Conservation (phyloP, 2,888 invertebrate genomes). For the Auanema sp. region DNA sequence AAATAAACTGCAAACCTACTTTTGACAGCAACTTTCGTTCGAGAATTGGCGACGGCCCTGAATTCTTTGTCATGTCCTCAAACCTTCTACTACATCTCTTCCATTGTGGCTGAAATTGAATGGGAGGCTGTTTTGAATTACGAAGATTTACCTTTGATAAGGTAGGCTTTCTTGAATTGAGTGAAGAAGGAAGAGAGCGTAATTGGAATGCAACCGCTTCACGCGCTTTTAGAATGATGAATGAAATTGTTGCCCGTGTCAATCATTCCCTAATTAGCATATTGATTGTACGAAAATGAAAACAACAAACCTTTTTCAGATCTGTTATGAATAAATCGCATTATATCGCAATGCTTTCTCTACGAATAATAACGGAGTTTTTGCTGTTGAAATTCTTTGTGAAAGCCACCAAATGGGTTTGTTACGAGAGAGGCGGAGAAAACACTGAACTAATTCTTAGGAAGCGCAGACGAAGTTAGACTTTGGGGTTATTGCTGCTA, state of each 20-base stretch:
- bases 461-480: background rate
- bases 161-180: background rate
- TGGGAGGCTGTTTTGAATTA: background rate
- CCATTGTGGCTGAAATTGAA: conserved; percentile 12
- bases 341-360: background rate
- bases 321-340: background rate
- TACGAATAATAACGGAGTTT: background rate
- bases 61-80: conserved; percentile 29
- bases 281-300: background rate
- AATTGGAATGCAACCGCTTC: background rate
- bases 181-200: too few relatives aligned
- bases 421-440: background rate
- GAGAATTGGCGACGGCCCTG: conserved; percentile 19
- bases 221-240: too few relatives aligned
- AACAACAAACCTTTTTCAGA: background rate
- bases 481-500: background rate
- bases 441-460: background rate
- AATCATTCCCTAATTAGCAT: background rate
- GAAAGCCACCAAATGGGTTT: background rate
- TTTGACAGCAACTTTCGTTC: conserved; percentile 16
- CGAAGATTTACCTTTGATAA: conserved; percentile 5
- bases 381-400: background rate
- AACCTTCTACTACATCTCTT: conserved; percentile 24
- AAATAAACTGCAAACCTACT: conserved; percentile 1
- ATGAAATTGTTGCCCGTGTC: too few relatives aligned